phyloP scores from a whole-genome alignment of 2,888 invertebrate genomes.

The Parnassius mnemosyne region DNA sequence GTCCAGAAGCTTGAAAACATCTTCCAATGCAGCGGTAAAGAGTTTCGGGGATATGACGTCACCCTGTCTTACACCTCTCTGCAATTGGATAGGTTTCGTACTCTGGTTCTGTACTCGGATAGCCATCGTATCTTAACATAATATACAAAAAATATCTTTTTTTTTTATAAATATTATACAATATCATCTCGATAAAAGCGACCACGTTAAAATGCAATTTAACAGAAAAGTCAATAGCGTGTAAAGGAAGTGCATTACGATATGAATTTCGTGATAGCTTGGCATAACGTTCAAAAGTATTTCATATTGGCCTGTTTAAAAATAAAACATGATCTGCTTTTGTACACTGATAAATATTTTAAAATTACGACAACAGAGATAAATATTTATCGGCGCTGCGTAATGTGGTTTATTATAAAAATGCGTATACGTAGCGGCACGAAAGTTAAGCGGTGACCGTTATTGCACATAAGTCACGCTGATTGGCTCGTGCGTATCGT shows the following conservation, averaged over 20 bases:
- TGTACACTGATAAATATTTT: conserved; percentile 16
- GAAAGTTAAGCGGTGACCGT: too few relatives aligned
- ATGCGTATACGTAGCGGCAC: not conserved
- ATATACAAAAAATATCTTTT: too few relatives aligned
- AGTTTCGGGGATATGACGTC: too few relatives aligned
- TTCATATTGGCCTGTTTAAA: conserved; percentile 17
- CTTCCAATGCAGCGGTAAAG: too few relatives aligned
- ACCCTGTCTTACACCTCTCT: too few relatives aligned
- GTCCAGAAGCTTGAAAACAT: too few relatives aligned
- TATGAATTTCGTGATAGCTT: conserved; percentile 18
- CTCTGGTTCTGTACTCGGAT: too few relatives aligned
- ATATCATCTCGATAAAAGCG: not conserved
- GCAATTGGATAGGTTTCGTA: too few relatives aligned
- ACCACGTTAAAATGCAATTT: conserved; percentile 22
- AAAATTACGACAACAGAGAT: not conserved
- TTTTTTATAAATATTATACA: too few relatives aligned
- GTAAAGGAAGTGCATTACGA: conserved; percentile 22
- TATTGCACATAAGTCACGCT: too few relatives aligned
- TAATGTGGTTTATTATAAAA: not conserved
- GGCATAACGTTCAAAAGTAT: conserved; percentile 11
- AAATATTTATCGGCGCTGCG: conserved; percentile 10
- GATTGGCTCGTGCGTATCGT: too few relatives aligned
- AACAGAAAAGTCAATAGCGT: conserved; percentile 20
- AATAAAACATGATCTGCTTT: conserved; percentile 4
- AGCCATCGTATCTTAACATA: too few relatives aligned